phyloP scores from a whole-genome alignment of 2,113 vertebrate species.

The Microcebus ravelobensis region DNA sequence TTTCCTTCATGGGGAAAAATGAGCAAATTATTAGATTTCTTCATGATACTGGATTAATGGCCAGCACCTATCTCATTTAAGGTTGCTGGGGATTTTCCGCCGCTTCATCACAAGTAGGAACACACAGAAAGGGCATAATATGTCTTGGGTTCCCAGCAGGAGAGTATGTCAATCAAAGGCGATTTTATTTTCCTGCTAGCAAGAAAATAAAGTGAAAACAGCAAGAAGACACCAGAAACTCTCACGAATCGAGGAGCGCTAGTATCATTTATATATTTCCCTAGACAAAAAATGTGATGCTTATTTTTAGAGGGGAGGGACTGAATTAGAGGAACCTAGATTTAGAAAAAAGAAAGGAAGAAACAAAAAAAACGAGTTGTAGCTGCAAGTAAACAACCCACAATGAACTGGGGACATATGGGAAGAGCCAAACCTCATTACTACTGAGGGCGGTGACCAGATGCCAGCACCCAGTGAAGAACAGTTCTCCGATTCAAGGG shows the following conservation, averaged over 20 bases:
- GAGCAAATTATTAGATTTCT: conserved; percentile 17
- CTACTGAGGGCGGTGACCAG: rapidly evolving
- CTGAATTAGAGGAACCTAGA: not conserved
- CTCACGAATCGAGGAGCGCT: not conserved
- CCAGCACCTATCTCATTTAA: not conserved
- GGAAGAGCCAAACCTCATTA: not conserved
- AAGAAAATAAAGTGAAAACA: conserved; percentile 43
- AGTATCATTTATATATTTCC: not conserved
- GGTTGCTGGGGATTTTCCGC: conserved; percentile 45
- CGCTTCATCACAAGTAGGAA: conserved; percentile 60
- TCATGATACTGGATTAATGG: not conserved
- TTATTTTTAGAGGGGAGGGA: not conserved
- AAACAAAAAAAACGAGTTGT: not conserved
- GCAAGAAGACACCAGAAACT: not conserved
- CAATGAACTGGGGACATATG: not conserved
- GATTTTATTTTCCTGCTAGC: conserved; percentile 65
- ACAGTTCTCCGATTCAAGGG: not conserved
- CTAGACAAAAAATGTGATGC: not conserved
- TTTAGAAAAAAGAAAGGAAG: not conserved
- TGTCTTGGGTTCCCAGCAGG: conserved; percentile 56
- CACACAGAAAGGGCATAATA: conserved; percentile 37
- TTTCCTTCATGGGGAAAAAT: conserved; percentile 53
- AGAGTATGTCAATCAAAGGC: conserved; percentile 67
- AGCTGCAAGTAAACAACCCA: not conserved
- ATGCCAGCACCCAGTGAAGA: not conserved